Base-by-base conservation (phyloP, 2,113 vertebrate genomes). In the Rhinolophus ferrumequinum region DNA sequence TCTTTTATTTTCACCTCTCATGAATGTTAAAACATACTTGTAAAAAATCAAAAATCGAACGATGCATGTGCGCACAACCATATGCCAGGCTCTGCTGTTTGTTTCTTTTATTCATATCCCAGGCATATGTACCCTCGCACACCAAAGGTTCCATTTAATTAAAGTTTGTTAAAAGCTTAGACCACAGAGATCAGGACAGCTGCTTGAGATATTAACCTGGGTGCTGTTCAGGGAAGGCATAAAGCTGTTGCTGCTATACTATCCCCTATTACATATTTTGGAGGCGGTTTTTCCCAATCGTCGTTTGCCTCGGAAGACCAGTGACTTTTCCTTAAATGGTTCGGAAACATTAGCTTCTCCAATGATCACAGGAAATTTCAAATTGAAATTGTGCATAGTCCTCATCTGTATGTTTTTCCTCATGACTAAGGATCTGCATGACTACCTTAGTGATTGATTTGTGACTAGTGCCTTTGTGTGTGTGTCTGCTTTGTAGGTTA, bases 101-200 rank as follows among this genome's bases (percentile, higher is more conserved):
- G 95, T 98, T 98, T 98, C 94, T 98, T 98, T 98, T 98, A 97
- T 98, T 98, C 96, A 95, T 97, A 97, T 98, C 97, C 94, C 92
- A 96, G 84, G 97, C 97, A 97, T 97, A 98, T 96, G 67, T 89
- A 98, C 94, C 96, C 75, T 97, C 72, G 81, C 97, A 98, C 96
- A 98, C 97, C 92, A 97, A 99, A 98, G 97, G 92, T 97, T 97
- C 91, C 93, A 92, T 98, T 98, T 98, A 98, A 98, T 98, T 98
- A 98, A 98, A 98, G 93, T 98, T 97, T 97, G 94, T 97, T 97
- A 98, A 98, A 98, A 98, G 95, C 94, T 97, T 98, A 98, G 98
- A 97, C 97, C 97, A 87, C 70, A 97, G 97, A 98, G 96, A 98
- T 98, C 97, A 98, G 92, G 97, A 97, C 97, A 98, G 98, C 95